Evolutionary conservation across 2,797 vertebrate genomes (phyloP), one percentile per base, ranked within the genome.

Genomic region (Myripristis jacobus): DNA sequence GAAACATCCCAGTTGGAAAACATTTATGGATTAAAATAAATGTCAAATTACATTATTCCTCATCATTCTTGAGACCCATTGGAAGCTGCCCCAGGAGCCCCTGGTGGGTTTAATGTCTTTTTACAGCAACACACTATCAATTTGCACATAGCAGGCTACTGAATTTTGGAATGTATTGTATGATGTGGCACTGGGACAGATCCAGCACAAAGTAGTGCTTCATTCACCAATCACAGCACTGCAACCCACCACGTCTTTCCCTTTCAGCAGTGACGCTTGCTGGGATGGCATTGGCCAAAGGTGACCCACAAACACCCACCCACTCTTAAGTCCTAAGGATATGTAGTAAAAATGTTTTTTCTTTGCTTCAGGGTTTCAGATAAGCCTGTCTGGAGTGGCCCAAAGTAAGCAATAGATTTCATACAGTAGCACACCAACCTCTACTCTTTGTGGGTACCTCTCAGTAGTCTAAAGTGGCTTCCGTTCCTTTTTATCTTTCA

Each of bases 311-410:
- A 57, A 75, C 53, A 29, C 66, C 69, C 70, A 43, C 36, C 63
- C 54, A 11, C 44, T 29, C 24, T 25, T 34, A 51, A 66, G 38
- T 76, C 72, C 24, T 0, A 56, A 75, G 79, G 71, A 77, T 55
- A 69, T 86, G 64, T 72, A 88, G 93, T 92, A 92, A 93, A 94
- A 91, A 91, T 83, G 92, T 31, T 80, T 88, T 94, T 81, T 94
- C 84, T 94, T 92, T 88, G 91, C 94, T 94, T 94, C 93, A 96
- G 95, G 93, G 88, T 96, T 96, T 96, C 95, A 95, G 94, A 95
- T 95, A 94, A 96, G 94, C 93, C 94, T 95, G 90, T 95, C 93
- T 95, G 94, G 94, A 95, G 94, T 95, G 83, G 88, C 94, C 87
- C 94, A 94, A 94, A 96, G 93, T 94, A 96, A 96, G 94, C 93